Evolutionary conservation across 2,113 vertebrate species (phyloP).

Genomic region (Elephas maximus): DNA sequence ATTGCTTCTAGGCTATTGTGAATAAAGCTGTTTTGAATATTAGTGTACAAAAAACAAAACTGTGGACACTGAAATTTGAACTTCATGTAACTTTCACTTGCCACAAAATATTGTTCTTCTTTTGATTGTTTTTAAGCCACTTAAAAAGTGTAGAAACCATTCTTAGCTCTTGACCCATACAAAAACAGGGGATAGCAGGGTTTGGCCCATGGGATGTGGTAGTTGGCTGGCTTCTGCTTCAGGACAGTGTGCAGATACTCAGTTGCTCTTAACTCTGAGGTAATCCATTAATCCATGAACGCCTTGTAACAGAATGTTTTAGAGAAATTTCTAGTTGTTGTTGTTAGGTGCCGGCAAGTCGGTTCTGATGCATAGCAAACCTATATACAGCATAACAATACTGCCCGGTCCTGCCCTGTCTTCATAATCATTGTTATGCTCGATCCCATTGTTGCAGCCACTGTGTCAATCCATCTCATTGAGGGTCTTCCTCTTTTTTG

Average conservation of each 20-base stretch:
- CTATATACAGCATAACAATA: too few species aligned
- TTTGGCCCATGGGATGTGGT: fast-evolving
- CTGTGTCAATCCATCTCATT: too few species aligned
- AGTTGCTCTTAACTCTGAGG: neutral
- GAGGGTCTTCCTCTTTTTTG: too few species aligned
- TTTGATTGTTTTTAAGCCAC: neutral
- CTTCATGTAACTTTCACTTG: neutral
- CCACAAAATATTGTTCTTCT: neutral
- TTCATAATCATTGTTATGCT: too few species aligned
- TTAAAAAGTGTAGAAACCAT: neutral
- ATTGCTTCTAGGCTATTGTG: neutral
- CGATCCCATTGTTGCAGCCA: too few species aligned
- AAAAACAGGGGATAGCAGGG: neutral
- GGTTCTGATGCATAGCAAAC: too few species aligned
- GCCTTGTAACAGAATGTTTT: neutral
- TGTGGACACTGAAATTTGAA: neutral
- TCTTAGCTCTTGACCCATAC: neutral
- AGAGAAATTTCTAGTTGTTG: neutral
- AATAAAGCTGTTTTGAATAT: too few species aligned
- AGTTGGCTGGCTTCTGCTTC: neutral
- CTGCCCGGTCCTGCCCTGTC: too few species aligned
- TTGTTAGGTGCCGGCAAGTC: too few species aligned
- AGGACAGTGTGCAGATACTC: neutral
- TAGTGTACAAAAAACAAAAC: too few species aligned
- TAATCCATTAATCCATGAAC: neutral